A percentile compares a stretch with the other conserved stretches of the same genome.
phyloP scores from a whole-genome alignment of 2,888 invertebrate genomes.

The Leucophenga maculata region DNA sequence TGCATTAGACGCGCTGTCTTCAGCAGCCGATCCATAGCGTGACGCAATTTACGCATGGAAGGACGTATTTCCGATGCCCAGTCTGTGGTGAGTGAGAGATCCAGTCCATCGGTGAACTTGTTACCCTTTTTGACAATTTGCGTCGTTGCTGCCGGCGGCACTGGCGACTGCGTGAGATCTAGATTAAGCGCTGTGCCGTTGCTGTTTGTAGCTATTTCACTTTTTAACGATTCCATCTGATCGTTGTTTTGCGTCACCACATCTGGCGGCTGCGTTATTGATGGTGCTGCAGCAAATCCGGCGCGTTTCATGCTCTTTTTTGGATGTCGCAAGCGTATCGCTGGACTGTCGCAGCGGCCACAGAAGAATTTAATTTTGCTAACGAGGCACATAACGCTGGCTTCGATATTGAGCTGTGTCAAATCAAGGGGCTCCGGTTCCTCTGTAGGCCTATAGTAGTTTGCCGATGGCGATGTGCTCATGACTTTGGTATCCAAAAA shows the following conservation, averaged over 20 bases:
- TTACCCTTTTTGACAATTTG: constrained; percentile 75
- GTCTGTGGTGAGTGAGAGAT: constrained; percentile 80
- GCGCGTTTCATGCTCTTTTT: constrained; percentile 64
- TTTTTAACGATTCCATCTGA: background rate
- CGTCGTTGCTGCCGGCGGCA: constrained; percentile 3
- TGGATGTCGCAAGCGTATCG: constrained; percentile 77
- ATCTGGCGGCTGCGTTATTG: constrained; percentile 56
- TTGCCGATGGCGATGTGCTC: constrained; percentile 76
- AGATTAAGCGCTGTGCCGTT: constrained; percentile 48
- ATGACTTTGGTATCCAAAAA: constrained; percentile 75
- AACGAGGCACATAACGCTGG: constrained; percentile 88
- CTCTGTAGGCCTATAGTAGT: constrained; percentile 85
- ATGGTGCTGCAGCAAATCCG: constrained; percentile 60
- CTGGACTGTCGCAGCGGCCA: constrained; percentile 82
- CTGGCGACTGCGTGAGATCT: constrained; percentile 44
- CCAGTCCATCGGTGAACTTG: constrained; percentile 82
- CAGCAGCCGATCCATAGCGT: constrained; percentile 85
- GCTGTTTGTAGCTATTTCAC: constrained; percentile 26
- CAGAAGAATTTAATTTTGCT: constrained; percentile 86
- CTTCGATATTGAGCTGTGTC: constrained; percentile 88
- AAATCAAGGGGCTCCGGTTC: constrained; percentile 90
- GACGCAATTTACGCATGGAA: constrained; percentile 84
- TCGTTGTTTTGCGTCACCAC: constrained; percentile 58
- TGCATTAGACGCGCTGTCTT: constrained; percentile 85
- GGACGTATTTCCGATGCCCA: constrained; percentile 86